Base-by-base conservation (phyloP, 2,888 invertebrate species). In the Volucella zonaria region DNA sequence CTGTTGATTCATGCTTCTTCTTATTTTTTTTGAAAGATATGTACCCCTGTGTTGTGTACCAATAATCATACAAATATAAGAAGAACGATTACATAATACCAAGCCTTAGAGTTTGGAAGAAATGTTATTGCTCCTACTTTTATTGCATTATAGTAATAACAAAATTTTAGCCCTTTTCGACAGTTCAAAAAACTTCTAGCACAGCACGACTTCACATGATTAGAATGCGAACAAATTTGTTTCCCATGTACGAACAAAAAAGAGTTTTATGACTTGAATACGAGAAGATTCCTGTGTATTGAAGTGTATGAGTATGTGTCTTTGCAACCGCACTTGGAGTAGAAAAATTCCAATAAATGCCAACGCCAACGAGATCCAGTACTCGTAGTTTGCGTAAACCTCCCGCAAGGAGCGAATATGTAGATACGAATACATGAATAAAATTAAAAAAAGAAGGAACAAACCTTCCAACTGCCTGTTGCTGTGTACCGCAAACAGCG, bases 401-500 rank as follows among this genome's bases (percentile, higher is more conserved):
- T 47, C 59, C 42, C 61, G 8, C 61, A 18, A 40, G 3, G 8
- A 14, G 38, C n/a, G 1, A 45, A 68, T 52, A 23, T 23, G 18
- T 23, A 61, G 43, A 62, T 47, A 52, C 49, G 12, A 0, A 14
- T 49, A 49, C 10, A 54, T 54, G 47, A 40, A 68, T 14, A 68
- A 68, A 68, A 56, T 40, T 15, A 1, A 58, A 68, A 12, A 38
- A 58, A 49, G 14, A 58, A 51, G 3, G 31, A 54, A 49, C 15
- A 67, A 42, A 14, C 47, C 11, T 58, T 42, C 43, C 31, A 75
- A 73, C 80, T 71, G 83, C 83, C 83, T 85, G 83, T 85, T 85
- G 83, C 80, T 66, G 51, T 62, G 54, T 40, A 18, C 3, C 12
- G 9, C 10, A 1, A 49, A 47, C 51, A 62, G 76, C 83, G 83